Evolutionary conservation across 2,888 invertebrate species (phyloP), one percentile per base, ranked within the genome.

Genomic region (Hirtodrosophila alboralis): DNA sequence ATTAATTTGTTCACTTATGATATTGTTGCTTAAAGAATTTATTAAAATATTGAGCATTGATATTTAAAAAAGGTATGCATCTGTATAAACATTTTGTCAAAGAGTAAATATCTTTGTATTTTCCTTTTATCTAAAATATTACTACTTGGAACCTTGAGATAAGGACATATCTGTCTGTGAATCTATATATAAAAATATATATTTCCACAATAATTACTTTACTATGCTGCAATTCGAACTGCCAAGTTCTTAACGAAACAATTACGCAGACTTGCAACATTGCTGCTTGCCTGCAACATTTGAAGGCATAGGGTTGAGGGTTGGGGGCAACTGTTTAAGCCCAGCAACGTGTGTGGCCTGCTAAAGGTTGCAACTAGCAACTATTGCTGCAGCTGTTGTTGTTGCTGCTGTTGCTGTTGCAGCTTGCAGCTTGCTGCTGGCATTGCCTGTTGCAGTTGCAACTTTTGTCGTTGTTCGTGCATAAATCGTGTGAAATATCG

Each of bases 401-500:
- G 53, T 5, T 18, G 18, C 18, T 18, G 18, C 4, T 5, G 18
- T 18, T 18, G 18, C 18, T 18, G 18, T 18, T 18, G 18, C 18
- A 2, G 68, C 81, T 70, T 84, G 79, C 84, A 2, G n/a, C n/a
- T 27, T 68, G 62, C 51, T 67, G 70, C 71, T 75, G 64, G 53
- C 59, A 73, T 68, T 75, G 56, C 31, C 61, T 57, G 59, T 59
- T 47, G 66, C 54, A 76, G 85, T 70, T 84, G 79, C 84, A 76
- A 58, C 68, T 84, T 76, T 84, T 70, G 78, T 77, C 79, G 77
- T 84, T 87, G 87, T 70, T 58, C 83, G 83, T 88, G 84, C 89
- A 89, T 89, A 89, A 90, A 89, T 89, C 89, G 90, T 89, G 90
- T 89, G 90, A 89, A 89, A 89, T 89, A 90, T 89, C 89, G 84